Evolutionary conservation across 2,888 invertebrate species (phyloP), one percentile per base, ranked within the genome.

Genomic region (Torymus auratus): DNA sequence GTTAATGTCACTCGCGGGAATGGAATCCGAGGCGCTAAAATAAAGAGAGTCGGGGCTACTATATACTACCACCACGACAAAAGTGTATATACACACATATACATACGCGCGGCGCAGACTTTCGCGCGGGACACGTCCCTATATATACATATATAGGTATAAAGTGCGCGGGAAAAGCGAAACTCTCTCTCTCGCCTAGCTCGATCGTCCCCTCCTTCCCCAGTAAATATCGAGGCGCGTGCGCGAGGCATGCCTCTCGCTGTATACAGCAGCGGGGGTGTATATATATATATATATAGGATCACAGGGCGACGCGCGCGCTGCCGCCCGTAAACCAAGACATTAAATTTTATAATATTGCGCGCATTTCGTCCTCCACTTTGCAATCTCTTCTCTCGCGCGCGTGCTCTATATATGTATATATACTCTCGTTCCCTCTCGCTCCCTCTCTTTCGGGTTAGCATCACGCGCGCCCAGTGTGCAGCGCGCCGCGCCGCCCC

Each of bases 261-360:
- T 55, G 20, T 55, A 68, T 23, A 5, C 20, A 20, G 20, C 20
- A 20, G 20, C 68, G 20, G 4, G 41, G 41, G 5, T 50, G 5
- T 67, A 52, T 53, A 52, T 28, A 28, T 28, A 28, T 3, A 28
- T 7, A 28, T 7, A 28, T 3, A 28, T 28, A 28, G 28, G 28
- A 28, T 2, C 28, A 5, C 41, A 41, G 41, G 41, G 7, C 41
- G 41, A 41, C 41, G 41, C 1, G 7, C 41, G 41, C 7, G 41
- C 41, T n/a, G 41, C 64, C 2, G 23, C 86, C 89, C 90, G 88
- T 91, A 90, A 90, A 91, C 88, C 89, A 90, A 89, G 90, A 89
- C 90, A 90, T 91, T 90, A 91, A 91, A 90, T 91, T 90, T 91
- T 91, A 91, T 90, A 91, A 90, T 91, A 91, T 90, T 89, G 89